Evolutionary conservation across 2,888 invertebrate genomes (phyloP).

Genomic region (Pachycephus smyrnensis): DNA sequence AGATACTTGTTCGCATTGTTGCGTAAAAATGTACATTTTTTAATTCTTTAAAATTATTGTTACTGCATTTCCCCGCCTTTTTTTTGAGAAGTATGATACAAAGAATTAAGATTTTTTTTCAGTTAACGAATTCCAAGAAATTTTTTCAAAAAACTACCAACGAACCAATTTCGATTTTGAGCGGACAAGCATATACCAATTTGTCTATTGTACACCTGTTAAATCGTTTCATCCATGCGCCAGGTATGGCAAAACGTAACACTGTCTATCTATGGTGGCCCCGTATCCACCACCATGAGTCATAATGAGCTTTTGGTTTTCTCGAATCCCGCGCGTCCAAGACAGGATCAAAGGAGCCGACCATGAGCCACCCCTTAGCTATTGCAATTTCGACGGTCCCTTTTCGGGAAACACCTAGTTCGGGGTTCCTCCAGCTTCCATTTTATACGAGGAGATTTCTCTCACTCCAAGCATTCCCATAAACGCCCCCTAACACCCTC

Average conservation of each 20-base stretch:
- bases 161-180: not conserved
- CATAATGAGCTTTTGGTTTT: conserved; percentile 47
- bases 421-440: conserved; percentile 34
- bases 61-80: no score
- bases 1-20: not conserved
- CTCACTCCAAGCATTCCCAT: conserved; percentile 15
- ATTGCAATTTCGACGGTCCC: conserved; percentile 42
- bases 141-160: not conserved
- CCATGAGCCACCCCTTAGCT: conserved; percentile 32
- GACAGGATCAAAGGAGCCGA: conserved; percentile 38
- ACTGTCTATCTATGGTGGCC: not conserved
- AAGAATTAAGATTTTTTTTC: no score
- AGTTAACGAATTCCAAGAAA: not conserved
- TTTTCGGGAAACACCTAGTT: conserved; percentile 34
- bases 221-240: conserved; percentile 37
- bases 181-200: not conserved
- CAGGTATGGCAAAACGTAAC: not conserved
- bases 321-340: conserved; percentile 17
- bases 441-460: conserved; percentile 36
- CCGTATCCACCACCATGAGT: conserved; percentile 28
- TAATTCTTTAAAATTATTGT: not conserved
- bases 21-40: not conserved
- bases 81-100: no score
- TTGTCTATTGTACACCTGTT: conserved; percentile 32
- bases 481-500: conserved; percentile 21